Base-by-base conservation (phyloP, 1,140 invertebrate genomes). In the Drosophila pruinosa region DNA sequence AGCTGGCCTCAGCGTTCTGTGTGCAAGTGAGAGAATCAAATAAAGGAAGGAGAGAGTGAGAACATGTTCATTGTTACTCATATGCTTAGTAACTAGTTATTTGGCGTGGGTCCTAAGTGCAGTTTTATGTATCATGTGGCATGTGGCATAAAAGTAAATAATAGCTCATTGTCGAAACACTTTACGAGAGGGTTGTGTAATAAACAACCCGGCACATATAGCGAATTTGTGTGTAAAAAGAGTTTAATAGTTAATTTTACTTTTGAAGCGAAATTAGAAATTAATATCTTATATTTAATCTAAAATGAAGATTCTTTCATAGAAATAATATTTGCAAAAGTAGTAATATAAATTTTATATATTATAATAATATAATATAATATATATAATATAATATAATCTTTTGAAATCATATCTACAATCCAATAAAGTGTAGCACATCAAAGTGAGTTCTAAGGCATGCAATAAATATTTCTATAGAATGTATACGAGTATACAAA, bases 1-100 rank as follows among this genome's bases (percentile, higher is more conserved):
- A 99, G 77, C 98, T 99, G 1, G 98, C 98, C 92, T 96, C 95
- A 0, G 98, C 97, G 88, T 99, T 99, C 98, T 99, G 93, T 62
- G 93, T 94, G 26, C 2, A 71, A 71, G 10, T 12, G 10, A 64
- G 15, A 54, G 21, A 28, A 5, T n/a, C n/a, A 69, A 41, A 21
- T 28, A 45, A 19, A 48, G n/a, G 38, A 19, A 12, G 15, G 21
- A 22, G 22, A 24, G 8, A 22, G 17, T 38, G 39, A 63, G 50
- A n/a, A 8, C 17, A n/a, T 19, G 31, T 41, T n/a, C 7, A 34
- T 31, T n/a, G 10, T 50, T 5, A 6, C 39, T 19, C 24, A 41
- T 3, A 12, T 43, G 24, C 12, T 1, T 36, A 21, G 12, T 14
- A 14, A 38, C 48, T 48, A 34, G 41, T 48, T 39, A 43, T 19